Base-by-base conservation (phyloP, 1,140 invertebrate species). In the Drosophila sucinea region DNA sequence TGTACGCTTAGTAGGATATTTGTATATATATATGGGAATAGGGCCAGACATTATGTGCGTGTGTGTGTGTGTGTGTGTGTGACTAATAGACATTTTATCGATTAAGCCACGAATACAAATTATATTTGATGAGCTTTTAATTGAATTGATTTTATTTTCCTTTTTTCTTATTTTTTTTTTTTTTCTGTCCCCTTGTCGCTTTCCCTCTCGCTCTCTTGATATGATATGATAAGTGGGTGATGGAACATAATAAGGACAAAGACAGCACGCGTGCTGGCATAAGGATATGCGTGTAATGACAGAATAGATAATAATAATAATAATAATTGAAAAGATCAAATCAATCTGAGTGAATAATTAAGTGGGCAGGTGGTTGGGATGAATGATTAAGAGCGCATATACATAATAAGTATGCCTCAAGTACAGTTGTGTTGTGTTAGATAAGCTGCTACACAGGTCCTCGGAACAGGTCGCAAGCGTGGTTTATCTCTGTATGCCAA, bases 51-150 rank as follows among this genome's bases (percentile, higher is more conserved):
- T 54, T 38, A 10, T 38, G 10, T 38, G 35, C 10, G 35, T 38
- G 35, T 2, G 10, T 38, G 35, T 60, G 44, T 58, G 35, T 60
- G 67, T 58, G 40, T 57, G 71, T 61, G 64, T 60, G 41, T 40
- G 23, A 56, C 60, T 73, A 84, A 85, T 77, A 81, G 77, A 74
- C 77, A 73, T 78, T 71, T 70, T 85, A 85, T 85, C 78, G 81
- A 85, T 85, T 85, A 51, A 23, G 77, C 74, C 63, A 35, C 38
- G 71, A 40, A 67, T 70, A 85, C 73, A 75, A 75, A 85, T 77
- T 85, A 78, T 81, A 75, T 81, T 77, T 85, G 76, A 85, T 85
- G 81, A 85, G 82, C 82, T 85, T 85, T 85, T 86, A 85, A 85
- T 85, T 85, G 70, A 85, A 85, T 84, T 81, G 81, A 81, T 85